Conservation (phyloP, 2,113 vertebrate species). For the Otolemur garnettii region DNA sequence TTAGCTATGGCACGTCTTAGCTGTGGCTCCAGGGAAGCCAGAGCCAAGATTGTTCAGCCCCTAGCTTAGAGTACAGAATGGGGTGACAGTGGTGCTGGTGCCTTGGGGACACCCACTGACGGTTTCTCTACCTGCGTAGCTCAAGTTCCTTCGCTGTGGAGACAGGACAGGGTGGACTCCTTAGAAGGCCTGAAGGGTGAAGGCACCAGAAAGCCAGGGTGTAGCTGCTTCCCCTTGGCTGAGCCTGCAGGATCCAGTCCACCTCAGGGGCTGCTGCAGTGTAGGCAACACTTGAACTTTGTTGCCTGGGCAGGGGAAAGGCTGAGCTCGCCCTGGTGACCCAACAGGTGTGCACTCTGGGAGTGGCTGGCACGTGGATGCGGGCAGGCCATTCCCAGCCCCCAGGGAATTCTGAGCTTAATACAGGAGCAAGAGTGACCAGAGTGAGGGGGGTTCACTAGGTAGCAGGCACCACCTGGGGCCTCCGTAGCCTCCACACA, state of each 20-base stretch:
- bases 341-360: neutral
- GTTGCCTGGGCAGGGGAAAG: neutral
- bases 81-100: neutral
- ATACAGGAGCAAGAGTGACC: neutral
- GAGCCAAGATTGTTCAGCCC: neutral
- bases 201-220: too few relatives aligned
- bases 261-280: neutral
- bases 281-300: neutral
- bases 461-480: neutral
- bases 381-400: neutral
- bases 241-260: neutral
- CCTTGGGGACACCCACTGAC: neutral
- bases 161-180: neutral
- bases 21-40: neutral
- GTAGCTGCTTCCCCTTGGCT: neutral
- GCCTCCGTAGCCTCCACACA: rapidly evolving
- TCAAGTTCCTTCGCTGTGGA: neutral
- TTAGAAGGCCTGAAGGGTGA: neutral
- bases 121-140: neutral
- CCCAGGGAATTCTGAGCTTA: neutral
- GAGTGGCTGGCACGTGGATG: neutral
- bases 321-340: neutral
- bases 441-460: rapidly evolving
- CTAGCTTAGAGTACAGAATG: neutral
- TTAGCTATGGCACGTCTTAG: neutral